Evolutionary conservation across 92 coral and sea anemone species (phyloP), one percentile per base, ranked within the genome.

Genomic region (Porites divaricata): DNA sequence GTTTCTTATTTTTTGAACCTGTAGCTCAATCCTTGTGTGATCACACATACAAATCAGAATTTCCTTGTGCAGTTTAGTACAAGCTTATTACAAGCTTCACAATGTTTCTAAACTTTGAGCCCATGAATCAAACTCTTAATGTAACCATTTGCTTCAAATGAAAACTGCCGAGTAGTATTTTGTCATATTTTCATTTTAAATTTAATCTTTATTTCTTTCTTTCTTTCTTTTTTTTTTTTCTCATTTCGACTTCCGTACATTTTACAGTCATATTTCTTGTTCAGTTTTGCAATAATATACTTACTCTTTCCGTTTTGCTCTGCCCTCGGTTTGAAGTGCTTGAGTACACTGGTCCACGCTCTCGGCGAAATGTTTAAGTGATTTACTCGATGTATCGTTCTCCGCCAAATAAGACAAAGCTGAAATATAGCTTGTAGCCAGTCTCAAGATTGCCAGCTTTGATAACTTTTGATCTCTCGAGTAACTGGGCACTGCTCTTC

Each of bases 401-500:
- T 96, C 99, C 15, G 90, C 92, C 23, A 96, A 76, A 77, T 95
- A 86, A 57, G 96, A 91, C 67, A 95, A 78, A 8, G 99, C 99
- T 2, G 98, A 95, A 51, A 96, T 96, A 67, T 96, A 96, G 75
- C 98, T 95, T 49, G 99, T 96, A 14, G 99, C 99, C 54, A 96
- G 90, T 52, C 95, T 87, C 56, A 96, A 83, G 45, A 96, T 96
- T 4, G 99, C 98, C 45, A 96, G 89, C 81, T 96, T 96, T 16
- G 99, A 96, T 4, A 96, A 92, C 84, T 96, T 96, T 70, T 96
- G 99, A 63, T 96, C 98, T 58, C 91, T 87, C 0, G 99, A 96
- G 78, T 96, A 96, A 59, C 99, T 83, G 1, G 99, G 99, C 8
- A 96, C 99, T 3, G 99, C 99, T 68, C 93, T 76, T 75, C 99